Conservation (phyloP, 2,797 vertebrate species). For the Alectoris magna region DNA sequence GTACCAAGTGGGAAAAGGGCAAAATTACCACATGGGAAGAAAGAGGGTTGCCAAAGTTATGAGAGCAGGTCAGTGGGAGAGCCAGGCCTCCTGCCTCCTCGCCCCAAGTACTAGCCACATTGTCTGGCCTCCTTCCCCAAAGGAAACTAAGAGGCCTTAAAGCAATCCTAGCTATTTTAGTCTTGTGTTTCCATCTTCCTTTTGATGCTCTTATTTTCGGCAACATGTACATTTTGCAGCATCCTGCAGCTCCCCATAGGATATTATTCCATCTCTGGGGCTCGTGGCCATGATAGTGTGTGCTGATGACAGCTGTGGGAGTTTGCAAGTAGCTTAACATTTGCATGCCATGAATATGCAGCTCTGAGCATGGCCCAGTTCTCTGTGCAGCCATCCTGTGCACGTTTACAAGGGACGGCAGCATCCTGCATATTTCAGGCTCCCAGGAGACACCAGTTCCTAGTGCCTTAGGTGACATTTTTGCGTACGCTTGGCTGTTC, state of each 20-base stretch:
- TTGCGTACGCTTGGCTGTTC: neutral
- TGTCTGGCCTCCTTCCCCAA: constrained; percentile 12
- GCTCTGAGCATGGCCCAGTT: constrained; percentile 53
- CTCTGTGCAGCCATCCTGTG: constrained; percentile 16
- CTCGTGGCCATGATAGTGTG: neutral
- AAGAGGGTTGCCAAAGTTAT: constrained; percentile 32
- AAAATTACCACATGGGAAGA: constrained; percentile 33
- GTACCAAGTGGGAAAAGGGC: constrained; percentile 25
- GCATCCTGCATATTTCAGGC: neutral
- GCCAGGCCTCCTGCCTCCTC: neutral
- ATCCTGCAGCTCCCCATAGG: constrained; percentile 39
- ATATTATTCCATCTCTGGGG: constrained; percentile 32
- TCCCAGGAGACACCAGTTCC: neutral
- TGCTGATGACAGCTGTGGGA: constrained; percentile 51
- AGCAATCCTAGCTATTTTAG: neutral
- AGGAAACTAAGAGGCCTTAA: constrained; percentile 22
- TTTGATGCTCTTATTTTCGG: constrained; percentile 38
- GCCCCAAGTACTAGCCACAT: neutral
- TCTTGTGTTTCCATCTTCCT: constrained; percentile 19
- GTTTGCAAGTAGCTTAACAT: constrained; percentile 39
- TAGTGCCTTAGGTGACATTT: neutral
- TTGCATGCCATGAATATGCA: constrained; percentile 68
- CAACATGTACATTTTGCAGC: neutral
- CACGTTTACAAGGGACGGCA: constrained; percentile 28
- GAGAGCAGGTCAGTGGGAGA: neutral